Base-by-base conservation (phyloP, 2,888 invertebrate genomes). In the Dastarcus helophoroides region DNA sequence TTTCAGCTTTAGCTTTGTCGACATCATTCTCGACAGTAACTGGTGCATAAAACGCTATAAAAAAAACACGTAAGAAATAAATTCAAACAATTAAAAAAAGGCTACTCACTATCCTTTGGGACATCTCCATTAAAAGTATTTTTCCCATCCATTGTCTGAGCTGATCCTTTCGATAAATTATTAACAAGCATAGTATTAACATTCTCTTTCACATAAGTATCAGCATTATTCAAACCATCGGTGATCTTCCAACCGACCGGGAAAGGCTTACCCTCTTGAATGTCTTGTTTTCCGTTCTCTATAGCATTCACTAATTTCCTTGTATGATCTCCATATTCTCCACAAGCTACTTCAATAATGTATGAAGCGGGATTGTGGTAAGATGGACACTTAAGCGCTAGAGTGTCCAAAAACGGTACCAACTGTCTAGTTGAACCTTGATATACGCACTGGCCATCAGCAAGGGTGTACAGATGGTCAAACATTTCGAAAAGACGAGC, bases 401-500 rank as follows among this genome's bases (percentile, higher is more conserved):
- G 70, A 13, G 76, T 78, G 27, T 78, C 74, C 35, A 94, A 46
- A 57, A 83, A 85, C 41, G 81, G 79, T 50, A 95, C 84, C 33
- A 94, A 63, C 52, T 83, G 76, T 33, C 73, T 78, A 0, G 90
- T 86, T 36, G 81, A 82, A 30, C 94, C 93, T 53, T 90, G 85
- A 59, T 94, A 95, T 8, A 94, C 86, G 56, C 93, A 94, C 57
- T 90, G 85, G 0, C 94, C 94, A 46, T 91, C 90, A 9, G 93
- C 85, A 40, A 95, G 61, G 3, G 93, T 90, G 60, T 93, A 94
- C 41, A 95, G 65, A 60, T 93, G 82, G 56, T 94, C 93, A 54
- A 94, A 94, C 86, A 90, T 93, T 62, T 94, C 93, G 51, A 94
- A 93, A 40, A 94, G 65, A 47, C 93, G 76, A 11, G 94, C 93